Base-by-base conservation (phyloP, 2,888 invertebrate genomes). In the Caenorhabditis drosophilae region DNA sequence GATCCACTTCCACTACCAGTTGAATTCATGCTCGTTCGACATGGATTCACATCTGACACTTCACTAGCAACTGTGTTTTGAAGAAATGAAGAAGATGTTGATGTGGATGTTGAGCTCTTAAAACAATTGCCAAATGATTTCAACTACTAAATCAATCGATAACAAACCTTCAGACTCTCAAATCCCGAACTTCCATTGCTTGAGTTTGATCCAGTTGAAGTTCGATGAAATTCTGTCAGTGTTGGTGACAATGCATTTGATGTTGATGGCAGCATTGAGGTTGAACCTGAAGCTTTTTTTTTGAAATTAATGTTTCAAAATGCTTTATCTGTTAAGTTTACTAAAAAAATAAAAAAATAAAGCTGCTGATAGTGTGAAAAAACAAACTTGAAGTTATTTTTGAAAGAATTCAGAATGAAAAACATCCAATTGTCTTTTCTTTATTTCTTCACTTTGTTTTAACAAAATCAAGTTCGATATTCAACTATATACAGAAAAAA, bases 121-220 rank as follows among this genome's bases (percentile, higher is more conserved):
- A 25, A 45, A 45, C 1, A 45, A 45, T 22, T 23, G 7, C 9
- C 25, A 45, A 45, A n/a, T 11, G 7, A n/a, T 42, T 23, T n/a
- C n/a, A n/a, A n/a, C n/a, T n/a, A n/a, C n/a, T n/a, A n/a, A n/a
- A n/a, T n/a, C n/a, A n/a, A n/a, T n/a, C n/a, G n/a, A n/a, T n/a
- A n/a, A n/a, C n/a, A n/a, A n/a, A 76, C 76, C 66, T 74, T 73
- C 50, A 73, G 64, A 48, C 70, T 71, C 40, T 74, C 76, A 42
- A 76, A 76, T n/a, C 76, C 76, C 9, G 73, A 74, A n/a, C 68
- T 66, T 15, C 55, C 53, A 22, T 76, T 68, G 49, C 76, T 76
- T n/a, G 64, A 67, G 38, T 57, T 72, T 20, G 70, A 70, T 7
- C 75, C 70, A 23, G 72, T 70, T 20, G 63, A 61, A 27, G 62